Evolutionary conservation across 2,797 vertebrate genomes (phyloP).

Genomic region (Heterohyrax brucei): DNA sequence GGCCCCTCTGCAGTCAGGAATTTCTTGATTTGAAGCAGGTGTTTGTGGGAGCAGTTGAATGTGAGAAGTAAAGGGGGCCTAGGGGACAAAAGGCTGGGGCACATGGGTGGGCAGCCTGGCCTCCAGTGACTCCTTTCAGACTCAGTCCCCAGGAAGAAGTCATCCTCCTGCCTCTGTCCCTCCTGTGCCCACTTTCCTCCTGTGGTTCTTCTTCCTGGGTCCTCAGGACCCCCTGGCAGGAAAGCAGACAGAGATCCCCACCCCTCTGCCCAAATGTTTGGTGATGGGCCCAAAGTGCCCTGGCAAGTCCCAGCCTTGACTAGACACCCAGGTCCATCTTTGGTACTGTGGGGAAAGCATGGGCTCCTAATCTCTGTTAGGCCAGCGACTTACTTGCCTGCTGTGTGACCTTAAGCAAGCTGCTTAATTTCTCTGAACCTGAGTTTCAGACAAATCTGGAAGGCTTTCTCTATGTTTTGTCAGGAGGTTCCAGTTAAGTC

Average conservation of each 20-base stretch:
- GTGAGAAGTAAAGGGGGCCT: background rate
- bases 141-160: background rate
- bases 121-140: background rate
- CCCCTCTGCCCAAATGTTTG: no score
- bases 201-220: background rate
- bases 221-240: background rate
- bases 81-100: background rate
- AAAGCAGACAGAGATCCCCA: background rate
- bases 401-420: background rate
- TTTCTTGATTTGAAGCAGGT: slow-evolving; percentile 11
- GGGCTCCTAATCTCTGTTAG: background rate
- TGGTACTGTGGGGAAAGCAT: background rate
- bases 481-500: background rate
- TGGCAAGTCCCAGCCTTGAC: background rate
- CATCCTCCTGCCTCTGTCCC: fast-evolving
- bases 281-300: background rate
- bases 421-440: background rate
- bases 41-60: background rate
- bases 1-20: background rate
- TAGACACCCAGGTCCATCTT: background rate
- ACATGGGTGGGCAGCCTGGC: background rate
- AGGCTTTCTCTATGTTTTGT: background rate
- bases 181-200: background rate
- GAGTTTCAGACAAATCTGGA: background rate
- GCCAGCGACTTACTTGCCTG: background rate